Conservation (phyloP, 2,797 vertebrate genomes). For the Sorex maritimensis region DNA sequence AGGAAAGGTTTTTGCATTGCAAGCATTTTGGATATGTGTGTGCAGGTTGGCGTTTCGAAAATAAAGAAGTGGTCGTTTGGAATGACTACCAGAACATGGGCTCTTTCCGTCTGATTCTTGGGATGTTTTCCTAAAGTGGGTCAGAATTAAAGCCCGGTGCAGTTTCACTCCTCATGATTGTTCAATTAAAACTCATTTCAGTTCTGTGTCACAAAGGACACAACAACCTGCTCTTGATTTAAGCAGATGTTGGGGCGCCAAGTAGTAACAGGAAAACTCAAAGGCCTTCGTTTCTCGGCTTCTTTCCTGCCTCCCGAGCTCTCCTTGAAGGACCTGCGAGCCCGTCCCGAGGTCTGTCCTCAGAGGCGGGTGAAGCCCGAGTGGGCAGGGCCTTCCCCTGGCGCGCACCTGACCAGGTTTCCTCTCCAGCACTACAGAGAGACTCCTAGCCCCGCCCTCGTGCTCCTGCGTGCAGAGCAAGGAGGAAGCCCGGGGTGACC, state of each 20-base stretch:
- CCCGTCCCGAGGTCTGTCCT: slow-evolving; percentile 66
- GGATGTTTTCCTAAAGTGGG: slow-evolving; percentile 73
- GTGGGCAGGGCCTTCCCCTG: no score
- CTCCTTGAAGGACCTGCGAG: neutral
- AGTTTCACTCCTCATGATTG: slow-evolving; percentile 64
- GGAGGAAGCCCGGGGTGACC: no score
- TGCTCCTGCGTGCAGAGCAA: no score
- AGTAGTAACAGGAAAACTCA: slow-evolving; percentile 41
- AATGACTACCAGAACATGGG: slow-evolving; percentile 67
- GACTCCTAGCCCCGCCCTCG: no score
- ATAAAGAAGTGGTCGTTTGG: slow-evolving; percentile 53
- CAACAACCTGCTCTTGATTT: slow-evolving; percentile 53
- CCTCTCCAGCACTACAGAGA: no score
- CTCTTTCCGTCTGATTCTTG: slow-evolving; percentile 67
- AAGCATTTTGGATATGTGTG: neutral
- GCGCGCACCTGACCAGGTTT: no score
- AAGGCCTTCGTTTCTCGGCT: neutral
- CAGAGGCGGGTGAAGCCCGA: neutral
- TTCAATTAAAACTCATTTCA: slow-evolving; percentile 69
- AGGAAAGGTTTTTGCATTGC: neutral
- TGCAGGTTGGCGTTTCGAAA: slow-evolving; percentile 32
- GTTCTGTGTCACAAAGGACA: slow-evolving; percentile 59
- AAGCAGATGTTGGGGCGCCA: slow-evolving; percentile 25
- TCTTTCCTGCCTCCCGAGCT: slow-evolving; percentile 1
- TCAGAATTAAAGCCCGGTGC: slow-evolving; percentile 69